phyloP scores from a whole-genome alignment of 2,113 vertebrate genomes.

The Eulemur macaco region DNA sequence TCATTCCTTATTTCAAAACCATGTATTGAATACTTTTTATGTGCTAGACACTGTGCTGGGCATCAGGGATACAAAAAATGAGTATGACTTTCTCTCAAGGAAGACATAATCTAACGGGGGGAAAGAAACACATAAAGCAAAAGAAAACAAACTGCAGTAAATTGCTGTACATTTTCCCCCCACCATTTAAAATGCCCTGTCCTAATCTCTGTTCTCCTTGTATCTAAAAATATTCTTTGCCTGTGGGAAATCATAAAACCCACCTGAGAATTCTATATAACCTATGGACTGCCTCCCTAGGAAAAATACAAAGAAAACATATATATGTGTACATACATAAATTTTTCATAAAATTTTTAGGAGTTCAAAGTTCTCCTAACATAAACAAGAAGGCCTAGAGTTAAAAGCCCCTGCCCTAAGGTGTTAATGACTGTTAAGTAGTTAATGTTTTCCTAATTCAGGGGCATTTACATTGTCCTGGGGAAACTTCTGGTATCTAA shows the following conservation, averaged over 20 bases:
- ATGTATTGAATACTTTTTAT: neutral
- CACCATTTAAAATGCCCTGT: neutral
- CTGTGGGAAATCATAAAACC: neutral
- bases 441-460: neutral
- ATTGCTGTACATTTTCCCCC: neutral
- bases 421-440: neutral
- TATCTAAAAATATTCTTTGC: constrained; percentile 36
- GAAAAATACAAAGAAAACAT: neutral
- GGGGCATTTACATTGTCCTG: neutral
- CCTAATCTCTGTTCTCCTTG: neutral
- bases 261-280: neutral
- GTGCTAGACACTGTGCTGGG: neutral
- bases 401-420: neutral
- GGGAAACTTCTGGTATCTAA: constrained; percentile 19
- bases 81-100: neutral
- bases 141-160: constrained; percentile 11
- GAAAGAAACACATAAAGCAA: neutral
- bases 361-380: neutral
- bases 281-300: neutral
- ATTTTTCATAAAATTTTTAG: neutral
- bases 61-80: neutral
- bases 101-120: neutral
- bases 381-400: neutral
- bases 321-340: neutral
- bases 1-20: constrained; percentile 20